A percentile compares a stretch with the other conserved stretches of the same genome.
phyloP scores from a whole-genome alignment of 2,797 vertebrate genomes.

The Pseudopleuronectes americanus region DNA sequence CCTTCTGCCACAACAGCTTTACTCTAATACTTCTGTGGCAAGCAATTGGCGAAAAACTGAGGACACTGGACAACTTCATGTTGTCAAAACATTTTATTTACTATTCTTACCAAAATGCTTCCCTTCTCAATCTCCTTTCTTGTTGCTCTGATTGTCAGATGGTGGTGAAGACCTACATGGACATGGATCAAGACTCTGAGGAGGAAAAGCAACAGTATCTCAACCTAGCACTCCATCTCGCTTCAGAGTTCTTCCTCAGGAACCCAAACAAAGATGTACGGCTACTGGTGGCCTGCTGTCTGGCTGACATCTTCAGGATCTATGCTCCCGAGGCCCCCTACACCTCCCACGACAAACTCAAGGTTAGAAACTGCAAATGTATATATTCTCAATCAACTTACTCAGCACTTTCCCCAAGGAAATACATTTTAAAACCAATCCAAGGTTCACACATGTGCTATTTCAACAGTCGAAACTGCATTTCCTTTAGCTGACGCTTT shows the following conservation, averaged over 20 bases:
- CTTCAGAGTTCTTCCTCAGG: conserved; percentile 99
- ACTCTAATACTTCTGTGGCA: not conserved
- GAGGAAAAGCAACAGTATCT: conserved; percentile 99
- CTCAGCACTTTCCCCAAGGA: not conserved
- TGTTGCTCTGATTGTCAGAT: conserved; percentile 82
- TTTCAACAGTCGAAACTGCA: not conserved
- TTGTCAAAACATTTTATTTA: conserved; percentile 5
- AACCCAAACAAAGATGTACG: conserved; percentile 99
- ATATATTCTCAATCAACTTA: not conserved
- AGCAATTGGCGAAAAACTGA: not conserved
- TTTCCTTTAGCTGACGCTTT: too few species aligned
- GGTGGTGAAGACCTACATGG: conserved; percentile 99
- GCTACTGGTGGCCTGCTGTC: conserved; percentile 97
- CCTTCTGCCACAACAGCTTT: not conserved
- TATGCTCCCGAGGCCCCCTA: conserved; percentile 99
- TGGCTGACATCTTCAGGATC: conserved; percentile 99
- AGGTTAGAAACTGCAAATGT: conserved; percentile 81
- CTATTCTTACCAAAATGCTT: not conserved
- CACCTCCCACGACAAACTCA: conserved; percentile 99
- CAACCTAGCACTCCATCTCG: conserved; percentile 95
- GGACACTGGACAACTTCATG: not conserved
- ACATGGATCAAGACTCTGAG: conserved; percentile 99
- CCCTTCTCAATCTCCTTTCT: conserved; percentile 3
- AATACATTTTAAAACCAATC: not conserved
- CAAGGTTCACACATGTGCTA: not conserved